Evolutionary conservation across 53 echinoderm and acorn worm species (phyloP).

Genomic region (Paracentrotus lividus): DNA sequence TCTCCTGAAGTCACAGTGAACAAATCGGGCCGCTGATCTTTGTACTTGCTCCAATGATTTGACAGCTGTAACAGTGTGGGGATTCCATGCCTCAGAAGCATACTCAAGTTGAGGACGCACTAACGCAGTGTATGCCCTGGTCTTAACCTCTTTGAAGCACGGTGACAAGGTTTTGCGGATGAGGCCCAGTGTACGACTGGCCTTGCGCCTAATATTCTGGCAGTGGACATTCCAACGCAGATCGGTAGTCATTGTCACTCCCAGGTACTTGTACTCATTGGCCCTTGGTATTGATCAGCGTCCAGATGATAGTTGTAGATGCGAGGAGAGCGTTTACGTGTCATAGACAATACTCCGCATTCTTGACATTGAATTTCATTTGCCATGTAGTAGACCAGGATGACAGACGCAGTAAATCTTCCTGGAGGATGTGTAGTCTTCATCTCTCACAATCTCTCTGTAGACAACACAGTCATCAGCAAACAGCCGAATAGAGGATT

Average conservation of each 20-base stretch:
- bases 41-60: constrained; percentile 64
- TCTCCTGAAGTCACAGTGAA: constrained; percentile 49
- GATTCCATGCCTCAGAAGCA: constrained; percentile 56
- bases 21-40: constrained; percentile 48
- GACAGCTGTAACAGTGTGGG: constrained; percentile 15
- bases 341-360: constrained; percentile 61
- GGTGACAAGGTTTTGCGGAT: constrained; percentile 15
- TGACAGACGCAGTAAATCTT: constrained; percentile 53
- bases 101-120: constrained; percentile 62
- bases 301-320: neutral
- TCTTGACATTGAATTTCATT: constrained; percentile 55
- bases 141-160: constrained; percentile 45
- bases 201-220: constrained; percentile 17
- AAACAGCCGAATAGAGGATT: constrained; percentile 43
- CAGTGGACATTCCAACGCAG: constrained; percentile 67
- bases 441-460: constrained; percentile 1
- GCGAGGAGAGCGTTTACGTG: constrained; percentile 13
- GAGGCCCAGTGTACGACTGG: constrained; percentile 42
- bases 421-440: constrained; percentile 25
- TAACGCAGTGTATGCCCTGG: constrained; percentile 55
- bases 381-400: constrained; percentile 64
- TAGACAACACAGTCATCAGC: constrained; percentile 68
- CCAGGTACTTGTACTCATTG: constrained; percentile 57
- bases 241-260: constrained; percentile 63
- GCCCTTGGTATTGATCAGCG: neutral